Evolutionary conservation across 2,797 vertebrate genomes (phyloP).

Genomic region (Takifugu ocellatus): DNA sequence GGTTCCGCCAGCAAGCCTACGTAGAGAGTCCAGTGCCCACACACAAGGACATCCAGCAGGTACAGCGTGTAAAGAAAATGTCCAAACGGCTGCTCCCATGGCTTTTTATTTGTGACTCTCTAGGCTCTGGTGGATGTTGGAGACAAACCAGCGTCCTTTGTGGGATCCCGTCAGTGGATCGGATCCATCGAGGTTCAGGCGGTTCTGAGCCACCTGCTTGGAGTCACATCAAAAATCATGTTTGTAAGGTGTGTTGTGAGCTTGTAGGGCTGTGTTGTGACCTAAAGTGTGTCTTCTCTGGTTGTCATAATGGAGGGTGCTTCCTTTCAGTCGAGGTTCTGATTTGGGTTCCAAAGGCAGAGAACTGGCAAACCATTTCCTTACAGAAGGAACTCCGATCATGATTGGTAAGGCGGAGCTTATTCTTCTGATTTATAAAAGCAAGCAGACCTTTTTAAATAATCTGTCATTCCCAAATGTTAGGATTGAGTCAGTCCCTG

Average conservation of each 20-base stretch:
- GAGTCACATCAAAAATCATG: constrained; percentile 91
- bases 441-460: too few relatives aligned
- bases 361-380: constrained; percentile 91
- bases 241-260: constrained; percentile 85
- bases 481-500: neutral
- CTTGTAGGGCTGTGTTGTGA: neutral
- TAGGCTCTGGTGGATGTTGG: constrained; percentile 90
- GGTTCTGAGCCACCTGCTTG: constrained; percentile 87
- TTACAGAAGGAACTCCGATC: constrained; percentile 88
- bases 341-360: constrained; percentile 87
- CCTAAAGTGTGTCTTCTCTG: neutral
- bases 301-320: neutral
- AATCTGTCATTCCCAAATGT: neutral
- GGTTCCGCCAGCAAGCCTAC: constrained; percentile 93
- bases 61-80: constrained; percentile 27
- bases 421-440: too few relatives aligned
- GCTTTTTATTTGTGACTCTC: neutral
- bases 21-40: constrained; percentile 80
- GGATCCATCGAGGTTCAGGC: constrained; percentile 93
- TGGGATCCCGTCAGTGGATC: constrained; percentile 94
- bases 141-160: constrained; percentile 86
- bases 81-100: constrained; percentile 5
- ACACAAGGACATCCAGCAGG: constrained; percentile 94
- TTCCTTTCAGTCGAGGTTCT: constrained; percentile 83
- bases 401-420: constrained; percentile 87